A percentile compares a stretch with the other conserved stretches of the same genome.
phyloP scores from a whole-genome alignment of 2,888 invertebrate species.

The Leptinotarsa juncta region DNA sequence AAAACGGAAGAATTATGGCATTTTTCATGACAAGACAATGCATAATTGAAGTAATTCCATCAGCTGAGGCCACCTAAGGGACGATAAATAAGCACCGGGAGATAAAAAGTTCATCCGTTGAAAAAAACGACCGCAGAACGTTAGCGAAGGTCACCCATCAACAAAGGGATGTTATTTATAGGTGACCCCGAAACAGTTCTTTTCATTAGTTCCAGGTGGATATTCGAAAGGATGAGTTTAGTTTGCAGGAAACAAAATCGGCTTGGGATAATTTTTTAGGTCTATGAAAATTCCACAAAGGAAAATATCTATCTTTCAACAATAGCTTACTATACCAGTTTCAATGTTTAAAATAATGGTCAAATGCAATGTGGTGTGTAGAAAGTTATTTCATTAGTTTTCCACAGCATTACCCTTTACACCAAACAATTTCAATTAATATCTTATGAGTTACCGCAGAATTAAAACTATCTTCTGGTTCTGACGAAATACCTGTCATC shows the following conservation, averaged over 20 bases:
- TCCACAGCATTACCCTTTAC: too few species aligned
- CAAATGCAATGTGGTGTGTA: too few species aligned
- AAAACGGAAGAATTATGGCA: constrained; percentile 13
- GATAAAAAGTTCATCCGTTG: not conserved
- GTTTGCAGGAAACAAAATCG: not conserved
- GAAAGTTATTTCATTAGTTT: too few species aligned
- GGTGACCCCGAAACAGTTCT: not conserved
- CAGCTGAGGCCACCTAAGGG: constrained; percentile 4
- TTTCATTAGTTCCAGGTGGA: not conserved
- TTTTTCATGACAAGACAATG: constrained; percentile 9
- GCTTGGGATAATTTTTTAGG: too few species aligned
- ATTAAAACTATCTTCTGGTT: too few species aligned
- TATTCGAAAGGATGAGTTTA: not conserved
- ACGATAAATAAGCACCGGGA: constrained; percentile 8
- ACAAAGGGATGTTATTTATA: not conserved
- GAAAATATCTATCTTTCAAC: too few species aligned
- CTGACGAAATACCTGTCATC: too few species aligned
- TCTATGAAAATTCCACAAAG: too few species aligned
- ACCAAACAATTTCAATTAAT: too few species aligned
- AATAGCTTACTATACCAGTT: too few species aligned
- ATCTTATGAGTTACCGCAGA: too few species aligned
- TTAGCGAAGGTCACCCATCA: not conserved
- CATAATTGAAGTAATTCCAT: constrained; percentile 11
- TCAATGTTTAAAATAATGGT: too few species aligned
- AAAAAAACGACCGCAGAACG: not conserved